Percentiles rank a stretch among this genome's conserved stretches.
Evolutionary conservation across 2,797 vertebrate species (phyloP).

Genomic region (Poeciliopsis presidionis): DNA sequence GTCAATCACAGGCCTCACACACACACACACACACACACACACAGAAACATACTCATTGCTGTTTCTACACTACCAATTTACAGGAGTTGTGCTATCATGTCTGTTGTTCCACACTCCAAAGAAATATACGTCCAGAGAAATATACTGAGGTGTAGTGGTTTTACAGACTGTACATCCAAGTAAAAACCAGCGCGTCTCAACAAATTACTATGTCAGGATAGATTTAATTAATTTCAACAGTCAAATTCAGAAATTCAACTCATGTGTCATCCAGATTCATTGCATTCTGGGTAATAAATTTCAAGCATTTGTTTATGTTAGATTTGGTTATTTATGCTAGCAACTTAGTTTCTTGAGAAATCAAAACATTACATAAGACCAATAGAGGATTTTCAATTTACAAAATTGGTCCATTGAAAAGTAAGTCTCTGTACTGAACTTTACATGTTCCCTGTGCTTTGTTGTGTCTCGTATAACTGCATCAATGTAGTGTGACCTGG

Average conservation of each 20-base stretch:
- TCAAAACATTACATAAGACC: neutral
- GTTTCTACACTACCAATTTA: neutral
- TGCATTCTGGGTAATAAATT: neutral
- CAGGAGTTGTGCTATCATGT: neutral
- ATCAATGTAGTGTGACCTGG: neutral
- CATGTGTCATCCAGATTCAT: neutral
- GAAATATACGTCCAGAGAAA: neutral
- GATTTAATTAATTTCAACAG: neutral
- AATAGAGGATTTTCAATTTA: neutral
- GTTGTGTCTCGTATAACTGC: neutral
- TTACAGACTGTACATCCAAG: neutral
- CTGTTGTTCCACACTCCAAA: neutral
- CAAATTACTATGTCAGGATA: neutral
- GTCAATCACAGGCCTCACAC: neutral
- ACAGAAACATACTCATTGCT: neutral
- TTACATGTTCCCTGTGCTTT: neutral
- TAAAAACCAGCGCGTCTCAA: neutral
- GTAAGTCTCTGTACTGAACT: neutral
- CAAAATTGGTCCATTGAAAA: neutral
- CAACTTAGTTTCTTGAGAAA: neutral
- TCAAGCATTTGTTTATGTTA: neutral
- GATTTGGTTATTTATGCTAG: neutral
- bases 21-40: too few species aligned
- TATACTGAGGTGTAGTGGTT: neutral
- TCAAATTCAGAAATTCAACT: neutral